Evolutionary conservation across 2,797 vertebrate genomes (phyloP).

Genomic region (Crenuchus spilurus): DNA sequence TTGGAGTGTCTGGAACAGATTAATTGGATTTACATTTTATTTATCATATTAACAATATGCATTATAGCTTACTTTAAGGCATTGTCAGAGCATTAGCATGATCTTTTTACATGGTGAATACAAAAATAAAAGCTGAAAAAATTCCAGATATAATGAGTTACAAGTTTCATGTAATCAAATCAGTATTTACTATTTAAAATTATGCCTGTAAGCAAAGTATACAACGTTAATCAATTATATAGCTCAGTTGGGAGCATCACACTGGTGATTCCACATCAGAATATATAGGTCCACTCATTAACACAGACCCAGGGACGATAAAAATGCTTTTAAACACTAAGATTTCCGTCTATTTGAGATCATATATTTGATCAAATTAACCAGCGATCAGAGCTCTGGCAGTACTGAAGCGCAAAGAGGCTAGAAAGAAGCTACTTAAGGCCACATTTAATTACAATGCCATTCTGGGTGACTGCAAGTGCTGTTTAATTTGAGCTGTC

Average conservation of each 20-base stretch:
- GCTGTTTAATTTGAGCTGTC: conserved; percentile 34
- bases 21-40: too few relatives aligned
- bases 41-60: too few relatives aligned
- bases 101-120: too few relatives aligned
- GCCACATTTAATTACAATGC: conserved; percentile 34
- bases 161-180: neutral
- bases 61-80: neutral
- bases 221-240: neutral
- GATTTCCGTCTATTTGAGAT: neutral
- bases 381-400: neutral
- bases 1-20: too few relatives aligned
- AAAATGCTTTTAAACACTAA: neutral
- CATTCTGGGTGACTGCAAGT: conserved; percentile 15
- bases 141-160: too few relatives aligned
- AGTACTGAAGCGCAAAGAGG: neutral
- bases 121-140: too few relatives aligned
- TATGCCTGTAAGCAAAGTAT: neutral
- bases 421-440: conserved; percentile 22
- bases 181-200: neutral
- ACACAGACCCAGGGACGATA: neutral
- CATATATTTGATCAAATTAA: neutral
- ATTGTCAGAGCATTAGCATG: neutral
- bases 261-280: neutral
- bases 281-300: neutral
- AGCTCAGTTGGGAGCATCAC: neutral